Conservation (phyloP, 2,888 invertebrate species). For the Heteromyza rotundicornis region DNA sequence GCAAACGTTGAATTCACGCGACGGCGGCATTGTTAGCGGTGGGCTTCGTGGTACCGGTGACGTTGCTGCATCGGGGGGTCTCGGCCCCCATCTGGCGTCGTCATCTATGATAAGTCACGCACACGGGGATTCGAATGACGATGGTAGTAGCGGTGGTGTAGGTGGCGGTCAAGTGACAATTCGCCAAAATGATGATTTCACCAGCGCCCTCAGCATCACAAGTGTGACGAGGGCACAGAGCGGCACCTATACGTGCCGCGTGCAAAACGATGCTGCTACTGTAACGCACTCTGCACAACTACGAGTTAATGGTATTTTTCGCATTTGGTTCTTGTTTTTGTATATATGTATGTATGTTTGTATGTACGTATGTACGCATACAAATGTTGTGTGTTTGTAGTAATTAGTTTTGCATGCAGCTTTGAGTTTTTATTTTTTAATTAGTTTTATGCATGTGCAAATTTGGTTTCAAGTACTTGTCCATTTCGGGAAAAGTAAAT, state of each 20-base stretch:
- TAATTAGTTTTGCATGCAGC: neutral
- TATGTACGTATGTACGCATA: constrained; percentile 2
- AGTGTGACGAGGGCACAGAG: constrained; percentile 67
- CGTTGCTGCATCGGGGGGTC: constrained; percentile 27
- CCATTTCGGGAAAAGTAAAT: no score
- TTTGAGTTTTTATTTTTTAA: constrained; percentile 4
- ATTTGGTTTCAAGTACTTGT: no score
- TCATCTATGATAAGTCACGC: constrained; percentile 26
- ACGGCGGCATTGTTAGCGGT: constrained; percentile 44
- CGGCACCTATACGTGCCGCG: constrained; percentile 69
- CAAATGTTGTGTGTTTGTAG: neutral
- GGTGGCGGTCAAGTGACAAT: constrained; percentile 65
- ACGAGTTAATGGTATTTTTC: constrained; percentile 67
- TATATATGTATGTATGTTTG: constrained; percentile 10
- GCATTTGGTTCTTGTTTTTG: no score
- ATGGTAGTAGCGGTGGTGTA: constrained; percentile 55
- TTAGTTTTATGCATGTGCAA: neutral
- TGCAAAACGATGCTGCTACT: constrained; percentile 67
- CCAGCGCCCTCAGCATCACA: constrained; percentile 68
- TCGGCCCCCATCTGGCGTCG: constrained; percentile 27
- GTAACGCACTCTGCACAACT: constrained; percentile 68
- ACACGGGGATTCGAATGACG: constrained; percentile 41
- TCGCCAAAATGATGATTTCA: constrained; percentile 69
- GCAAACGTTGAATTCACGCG: constrained; percentile 29
- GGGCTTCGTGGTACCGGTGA: constrained; percentile 35